Evolutionary conservation across 35 echinoderm and acorn worm species (phyloP), one percentile per base, ranked within the genome.

Genomic region (Stichopus chloronotus): DNA sequence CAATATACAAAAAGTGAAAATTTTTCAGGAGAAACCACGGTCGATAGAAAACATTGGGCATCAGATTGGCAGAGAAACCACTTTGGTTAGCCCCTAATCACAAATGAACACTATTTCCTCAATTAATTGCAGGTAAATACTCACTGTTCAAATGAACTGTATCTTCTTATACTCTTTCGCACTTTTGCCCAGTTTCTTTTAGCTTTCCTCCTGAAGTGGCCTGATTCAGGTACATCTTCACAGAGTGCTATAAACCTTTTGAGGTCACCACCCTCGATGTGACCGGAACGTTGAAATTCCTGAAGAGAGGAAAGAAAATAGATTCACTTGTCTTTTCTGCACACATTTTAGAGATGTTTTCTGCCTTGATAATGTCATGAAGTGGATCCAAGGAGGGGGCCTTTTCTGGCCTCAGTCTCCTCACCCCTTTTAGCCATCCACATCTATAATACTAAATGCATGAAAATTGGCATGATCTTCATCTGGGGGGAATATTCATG

Each of bases 141-240:
- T 91, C 54, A 91, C 90, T 79, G 69, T 77, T 91, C 90, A 79
- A 91, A 91, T 10, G 90, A 91, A 58, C 90, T 91, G 13, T 78
- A 91, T 91, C 90, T 77, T 25, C 90, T 53, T 17, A 91, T 79
- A 55, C 76, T 78, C 58, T 91, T 91, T 21, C 90, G 90, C 9
- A 91, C 17, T 53, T 91, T 91, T 77, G 54, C 25, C 90, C 90
- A 91, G n/a, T 79, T 91, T 25, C 19, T 9, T 23, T 43, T 91
- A 16, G 90, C 90, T 91, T 79, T 77, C 53, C 56, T 79, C 16
- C 55, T 79, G 72, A 78, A 91, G 72, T 78, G 53, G 5, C 90
- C 90, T 5, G 90, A 91, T 54, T 91, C 90, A 9, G 90, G 71
- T 17, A n/a, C 76, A 91, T 91, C 90, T 54, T 57, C 69, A 91